These are phyloP conservation scores for Phaethon lepturus DNA, from an alignment of 2,113 vertebrate genomes.

Conservation along the genomic window DNA sequence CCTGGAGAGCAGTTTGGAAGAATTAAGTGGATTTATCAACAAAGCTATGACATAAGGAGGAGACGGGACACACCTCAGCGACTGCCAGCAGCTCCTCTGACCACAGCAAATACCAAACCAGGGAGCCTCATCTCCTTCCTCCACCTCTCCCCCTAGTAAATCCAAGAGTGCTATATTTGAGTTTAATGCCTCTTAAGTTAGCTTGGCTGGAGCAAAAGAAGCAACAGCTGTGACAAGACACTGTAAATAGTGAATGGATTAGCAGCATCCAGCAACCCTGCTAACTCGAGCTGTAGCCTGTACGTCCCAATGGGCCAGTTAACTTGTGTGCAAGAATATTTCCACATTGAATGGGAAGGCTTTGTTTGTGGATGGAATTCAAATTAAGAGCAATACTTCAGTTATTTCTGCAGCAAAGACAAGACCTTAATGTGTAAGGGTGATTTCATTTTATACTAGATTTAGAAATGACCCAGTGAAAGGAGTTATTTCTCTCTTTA, in stretches of 20 bases:
- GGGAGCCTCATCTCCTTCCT: not conserved
- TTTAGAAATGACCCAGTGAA: not conserved
- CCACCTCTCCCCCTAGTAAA: not conserved
- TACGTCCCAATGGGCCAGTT: not conserved
- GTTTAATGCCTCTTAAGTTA: not conserved
- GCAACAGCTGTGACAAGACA: not conserved
- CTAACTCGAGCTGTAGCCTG: not conserved
- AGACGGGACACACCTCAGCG: not conserved
- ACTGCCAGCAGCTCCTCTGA: not conserved
- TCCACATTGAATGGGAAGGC: not conserved
- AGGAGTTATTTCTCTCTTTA: not conserved
- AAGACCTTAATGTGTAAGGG: not conserved
- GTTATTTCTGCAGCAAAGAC: not conserved
- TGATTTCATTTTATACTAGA: not conserved
- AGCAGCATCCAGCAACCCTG: not conserved
- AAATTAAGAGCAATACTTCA: not conserved
- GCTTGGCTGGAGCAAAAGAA: not conserved
- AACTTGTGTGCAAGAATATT: not conserved
- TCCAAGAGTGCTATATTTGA: not conserved
- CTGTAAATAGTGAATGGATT: not conserved
- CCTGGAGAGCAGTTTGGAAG: not conserved
- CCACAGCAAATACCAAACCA: not conserved
- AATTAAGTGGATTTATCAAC: not conserved
- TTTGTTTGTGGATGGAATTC: not conserved
- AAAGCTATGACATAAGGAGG: not conserved